These are phyloP conservation scores for Erethizon dorsatum DNA, from an alignment of 2,797 vertebrate genomes.

Conservation along the genomic window DNA sequence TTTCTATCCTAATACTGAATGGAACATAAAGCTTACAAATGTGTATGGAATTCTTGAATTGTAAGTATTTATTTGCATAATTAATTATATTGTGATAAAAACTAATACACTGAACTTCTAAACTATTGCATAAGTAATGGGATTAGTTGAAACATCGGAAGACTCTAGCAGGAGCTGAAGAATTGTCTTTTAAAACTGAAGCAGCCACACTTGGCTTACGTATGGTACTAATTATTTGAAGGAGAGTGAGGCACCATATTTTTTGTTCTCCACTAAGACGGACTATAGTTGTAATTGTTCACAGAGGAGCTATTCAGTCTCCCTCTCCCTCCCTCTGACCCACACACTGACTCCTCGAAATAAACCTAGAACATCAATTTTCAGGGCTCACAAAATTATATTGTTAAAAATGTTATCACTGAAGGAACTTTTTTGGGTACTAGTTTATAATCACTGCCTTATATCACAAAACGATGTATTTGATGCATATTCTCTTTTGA, in stretches of 20 bases:
- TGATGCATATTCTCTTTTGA: slow-evolving; percentile 20
- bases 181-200: neutral
- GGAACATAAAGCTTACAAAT: neutral
- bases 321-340: neutral
- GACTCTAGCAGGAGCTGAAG: neutral
- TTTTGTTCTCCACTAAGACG: neutral
- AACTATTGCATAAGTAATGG: neutral
- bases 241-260: neutral
- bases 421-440: neutral
- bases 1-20: neutral
- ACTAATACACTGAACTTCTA: neutral
- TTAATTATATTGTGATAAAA: slow-evolving; percentile 46
- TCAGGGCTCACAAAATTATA: neutral
- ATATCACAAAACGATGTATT: neutral
- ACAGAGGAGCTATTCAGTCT: rapidly evolving
- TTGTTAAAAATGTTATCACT: neutral
- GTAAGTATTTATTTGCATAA: slow-evolving; percentile 59
- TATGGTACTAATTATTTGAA: neutral
- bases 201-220: neutral
- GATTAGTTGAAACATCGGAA: neutral
- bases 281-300: neutral
- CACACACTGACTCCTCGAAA: neutral
- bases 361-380: slow-evolving; percentile 12
- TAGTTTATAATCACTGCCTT: neutral
- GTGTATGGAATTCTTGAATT: neutral